phyloP scores from a whole-genome alignment of 2,888 invertebrate species.

The Mythimna albipuncta region DNA sequence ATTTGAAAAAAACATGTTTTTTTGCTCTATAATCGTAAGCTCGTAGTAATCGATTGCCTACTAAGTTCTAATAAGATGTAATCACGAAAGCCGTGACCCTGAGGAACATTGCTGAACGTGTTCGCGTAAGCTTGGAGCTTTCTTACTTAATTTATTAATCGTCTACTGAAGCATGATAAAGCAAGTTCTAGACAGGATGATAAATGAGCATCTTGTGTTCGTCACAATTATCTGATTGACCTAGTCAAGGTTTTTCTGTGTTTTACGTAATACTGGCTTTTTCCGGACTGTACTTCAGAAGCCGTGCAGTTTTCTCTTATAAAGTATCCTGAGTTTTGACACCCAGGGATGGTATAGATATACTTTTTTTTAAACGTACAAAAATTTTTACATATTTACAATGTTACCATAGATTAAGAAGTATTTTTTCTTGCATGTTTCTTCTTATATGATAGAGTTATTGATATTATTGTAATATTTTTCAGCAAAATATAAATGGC shows the following conservation, averaged over 20 bases:
- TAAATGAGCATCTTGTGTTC: slow-evolving; percentile 36
- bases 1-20: neutral
- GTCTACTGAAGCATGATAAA: slow-evolving; percentile 43
- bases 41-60: slow-evolving; percentile 44
- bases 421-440: neutral
- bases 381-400: neutral
- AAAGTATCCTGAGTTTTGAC: neutral
- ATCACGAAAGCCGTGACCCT: slow-evolving; percentile 74
- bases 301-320: neutral
- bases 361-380: neutral
- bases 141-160: slow-evolving; percentile 60
- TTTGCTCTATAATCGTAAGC: slow-evolving; percentile 40
- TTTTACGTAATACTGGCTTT: neutral
- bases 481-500: neutral
- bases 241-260: neutral
- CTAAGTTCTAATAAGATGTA: slow-evolving; percentile 71
- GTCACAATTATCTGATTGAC: slow-evolving; percentile 16
- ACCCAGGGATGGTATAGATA: neutral
- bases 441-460: neutral
- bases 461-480: neutral
- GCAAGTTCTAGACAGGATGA: slow-evolving; percentile 38
- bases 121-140: slow-evolving; percentile 56
- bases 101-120: slow-evolving; percentile 63
- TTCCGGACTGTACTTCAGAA: neutral
- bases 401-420: neutral